Evolutionary conservation across 2,888 invertebrate genomes (phyloP).

Genomic region (Ormyrus nitidulus): DNA sequence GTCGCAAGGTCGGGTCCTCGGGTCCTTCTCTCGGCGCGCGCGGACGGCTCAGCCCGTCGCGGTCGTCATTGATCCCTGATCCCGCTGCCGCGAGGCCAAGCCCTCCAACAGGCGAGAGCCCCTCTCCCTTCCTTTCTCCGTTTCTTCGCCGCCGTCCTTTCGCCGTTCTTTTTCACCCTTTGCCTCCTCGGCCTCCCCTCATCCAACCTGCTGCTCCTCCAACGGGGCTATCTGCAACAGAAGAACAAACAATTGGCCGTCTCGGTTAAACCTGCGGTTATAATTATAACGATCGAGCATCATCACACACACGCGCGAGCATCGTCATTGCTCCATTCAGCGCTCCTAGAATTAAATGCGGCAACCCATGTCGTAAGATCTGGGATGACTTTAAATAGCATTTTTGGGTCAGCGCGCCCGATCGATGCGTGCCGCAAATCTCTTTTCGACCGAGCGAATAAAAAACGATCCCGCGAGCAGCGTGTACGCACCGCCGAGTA

Average conservation of each 20-base stretch:
- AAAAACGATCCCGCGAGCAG: neutral
- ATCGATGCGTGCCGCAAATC: slow-evolving; percentile 23
- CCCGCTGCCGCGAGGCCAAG: slow-evolving; percentile 1
- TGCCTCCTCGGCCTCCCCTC: neutral
- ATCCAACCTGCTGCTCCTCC: no score
- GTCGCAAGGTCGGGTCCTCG: neutral
- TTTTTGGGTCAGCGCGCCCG: slow-evolving; percentile 60
- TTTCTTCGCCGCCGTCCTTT: slow-evolving; percentile 16
- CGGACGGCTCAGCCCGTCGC: slow-evolving; percentile 29
- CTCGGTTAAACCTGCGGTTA: neutral
- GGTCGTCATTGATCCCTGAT: slow-evolving; percentile 39
- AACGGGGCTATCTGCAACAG: neutral
- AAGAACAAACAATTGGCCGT: neutral
- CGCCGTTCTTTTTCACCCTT: slow-evolving; percentile 4
- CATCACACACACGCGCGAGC: slow-evolving; percentile 9
- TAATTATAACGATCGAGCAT: neutral
- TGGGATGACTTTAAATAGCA: slow-evolving; percentile 64
- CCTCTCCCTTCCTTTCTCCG: slow-evolving; percentile 36
- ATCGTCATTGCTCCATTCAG: slow-evolving; percentile 53
- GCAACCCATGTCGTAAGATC: slow-evolving; percentile 54
- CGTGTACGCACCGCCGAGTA: no score
- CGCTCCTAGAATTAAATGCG: slow-evolving; percentile 59
- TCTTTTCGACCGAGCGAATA: neutral
- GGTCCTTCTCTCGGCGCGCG: neutral
- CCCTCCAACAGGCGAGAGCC: slow-evolving; percentile 33